These are phyloP conservation scores for Ormyrus labotus DNA, from an alignment of 2,888 invertebrate species.

Conservation along the genomic window DNA sequence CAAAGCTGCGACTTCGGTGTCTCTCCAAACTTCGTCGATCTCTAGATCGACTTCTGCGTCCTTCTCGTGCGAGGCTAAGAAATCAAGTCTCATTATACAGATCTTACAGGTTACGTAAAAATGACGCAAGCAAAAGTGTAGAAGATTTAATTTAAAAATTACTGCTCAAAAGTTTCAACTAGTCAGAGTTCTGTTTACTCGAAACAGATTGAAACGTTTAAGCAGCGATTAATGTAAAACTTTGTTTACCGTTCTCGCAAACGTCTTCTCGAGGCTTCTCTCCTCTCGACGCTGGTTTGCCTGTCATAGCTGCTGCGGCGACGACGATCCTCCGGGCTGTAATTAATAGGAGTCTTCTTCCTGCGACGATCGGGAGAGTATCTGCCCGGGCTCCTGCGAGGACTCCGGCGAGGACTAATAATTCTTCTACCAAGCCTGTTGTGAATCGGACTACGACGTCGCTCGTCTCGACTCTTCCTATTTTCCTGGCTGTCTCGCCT, in stretches of 20 bases:
- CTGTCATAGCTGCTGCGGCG: slow-evolving; percentile 65
- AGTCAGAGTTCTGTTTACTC: not conserved
- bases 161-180: slow-evolving; percentile 43
- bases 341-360: slow-evolving; percentile 54
- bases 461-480: slow-evolving; percentile 61
- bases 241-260: slow-evolving; percentile 70
- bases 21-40: slow-evolving; percentile 69
- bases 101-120: not conserved
- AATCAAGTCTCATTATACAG: slow-evolving; percentile 21
- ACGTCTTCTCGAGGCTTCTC: slow-evolving; percentile 67
- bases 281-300: slow-evolving; percentile 67
- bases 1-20: slow-evolving; percentile 64
- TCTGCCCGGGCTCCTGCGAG: slow-evolving; percentile 57
- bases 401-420: slow-evolving; percentile 63
- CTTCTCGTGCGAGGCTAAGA: slow-evolving; percentile 28
- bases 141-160: not conserved
- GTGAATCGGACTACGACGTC: slow-evolving; percentile 63
- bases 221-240: slow-evolving; percentile 31
- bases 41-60: slow-evolving; percentile 69
- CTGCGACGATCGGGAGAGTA: slow-evolving; percentile 56
- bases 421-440: slow-evolving; percentile 60
- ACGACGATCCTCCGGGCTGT: slow-evolving; percentile 50
- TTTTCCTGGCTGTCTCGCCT: slow-evolving; percentile 38
- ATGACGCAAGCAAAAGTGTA: too few species aligned
- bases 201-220: slow-evolving; percentile 29